Evolutionary conservation across 2,113 vertebrate genomes (phyloP).

Genomic region (Meriones unguiculatus): DNA sequence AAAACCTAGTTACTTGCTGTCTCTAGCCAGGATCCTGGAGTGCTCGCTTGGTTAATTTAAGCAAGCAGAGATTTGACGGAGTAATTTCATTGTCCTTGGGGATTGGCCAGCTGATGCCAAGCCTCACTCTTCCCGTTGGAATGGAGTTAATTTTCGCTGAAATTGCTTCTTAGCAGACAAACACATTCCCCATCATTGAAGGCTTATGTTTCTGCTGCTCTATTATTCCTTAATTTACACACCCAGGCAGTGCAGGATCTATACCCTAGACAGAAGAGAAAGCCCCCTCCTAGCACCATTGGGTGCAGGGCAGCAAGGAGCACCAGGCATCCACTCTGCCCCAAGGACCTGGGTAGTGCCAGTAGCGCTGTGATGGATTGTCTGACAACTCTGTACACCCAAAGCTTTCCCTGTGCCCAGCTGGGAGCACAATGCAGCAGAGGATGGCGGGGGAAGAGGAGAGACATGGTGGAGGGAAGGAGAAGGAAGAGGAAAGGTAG

Average conservation of each 20-base stretch:
- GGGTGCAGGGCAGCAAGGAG: constrained; percentile 54
- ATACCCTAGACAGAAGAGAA: constrained; percentile 81
- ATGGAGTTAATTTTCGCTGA: constrained; percentile 92
- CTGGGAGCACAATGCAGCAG: not conserved
- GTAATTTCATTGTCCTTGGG: constrained; percentile 90
- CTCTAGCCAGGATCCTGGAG: constrained; percentile 88
- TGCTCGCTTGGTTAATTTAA: constrained; percentile 91
- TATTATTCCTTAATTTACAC: constrained; percentile 91
- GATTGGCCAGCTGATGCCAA: constrained; percentile 89
- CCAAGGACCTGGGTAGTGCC: not conserved
- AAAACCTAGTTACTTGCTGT: constrained; percentile 88
- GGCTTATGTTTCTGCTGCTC: constrained; percentile 88
- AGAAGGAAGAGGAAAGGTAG: too few relatives aligned
- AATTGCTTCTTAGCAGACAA: constrained; percentile 93
- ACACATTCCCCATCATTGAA: constrained; percentile 89
- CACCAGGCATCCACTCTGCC: not conserved
- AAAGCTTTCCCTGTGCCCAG: not conserved
- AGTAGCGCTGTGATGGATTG: not conserved
- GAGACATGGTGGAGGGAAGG: not conserved
- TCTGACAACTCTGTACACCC: not conserved
- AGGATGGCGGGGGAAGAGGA: not conserved
- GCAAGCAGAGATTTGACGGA: constrained; percentile 89
- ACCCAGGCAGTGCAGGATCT: constrained; percentile 83
- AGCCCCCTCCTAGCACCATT: constrained; percentile 48
- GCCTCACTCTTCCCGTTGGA: constrained; percentile 90